Conservation (phyloP, 2,888 invertebrate genomes). For the Saturnia pavonia region DNA sequence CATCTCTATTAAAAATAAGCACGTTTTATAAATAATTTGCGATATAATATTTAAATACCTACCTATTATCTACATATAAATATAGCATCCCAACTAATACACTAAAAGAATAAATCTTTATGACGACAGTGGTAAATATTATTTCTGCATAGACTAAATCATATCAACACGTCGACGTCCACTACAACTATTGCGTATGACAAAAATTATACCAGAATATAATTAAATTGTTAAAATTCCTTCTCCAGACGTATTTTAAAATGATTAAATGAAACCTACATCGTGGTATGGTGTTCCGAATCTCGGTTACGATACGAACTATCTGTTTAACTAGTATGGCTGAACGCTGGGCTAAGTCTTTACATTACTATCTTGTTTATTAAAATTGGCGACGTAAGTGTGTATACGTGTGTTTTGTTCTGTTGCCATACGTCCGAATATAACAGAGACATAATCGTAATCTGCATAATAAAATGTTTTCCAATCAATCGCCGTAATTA, state of each 20-base stretch:
- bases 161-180: background rate
- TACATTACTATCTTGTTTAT: constrained; percentile 12
- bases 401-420: background rate
- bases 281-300: background rate
- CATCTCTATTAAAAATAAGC: background rate
- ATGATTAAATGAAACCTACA: background rate
- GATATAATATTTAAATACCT: background rate
- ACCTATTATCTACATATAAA: background rate
- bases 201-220: background rate
- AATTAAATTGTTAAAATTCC: constrained; percentile 6
- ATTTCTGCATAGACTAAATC: background rate
- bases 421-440: constrained; percentile 25
- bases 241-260: constrained; percentile 7
- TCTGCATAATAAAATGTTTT: constrained; percentile 47
- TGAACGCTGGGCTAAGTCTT: constrained; percentile 7
- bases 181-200: background rate
- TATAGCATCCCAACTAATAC: background rate
- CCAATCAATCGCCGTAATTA: constrained; percentile 62
- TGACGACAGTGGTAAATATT: background rate
- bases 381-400: background rate
- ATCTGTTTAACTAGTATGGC: constrained; percentile 10
- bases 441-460: constrained; percentile 46
- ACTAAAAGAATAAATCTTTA: background rate
- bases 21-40: background rate
- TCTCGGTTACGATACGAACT: background rate